Base-by-base conservation (phyloP, 2,888 invertebrate genomes). In the Scelioninae gen. 1 region DNA sequence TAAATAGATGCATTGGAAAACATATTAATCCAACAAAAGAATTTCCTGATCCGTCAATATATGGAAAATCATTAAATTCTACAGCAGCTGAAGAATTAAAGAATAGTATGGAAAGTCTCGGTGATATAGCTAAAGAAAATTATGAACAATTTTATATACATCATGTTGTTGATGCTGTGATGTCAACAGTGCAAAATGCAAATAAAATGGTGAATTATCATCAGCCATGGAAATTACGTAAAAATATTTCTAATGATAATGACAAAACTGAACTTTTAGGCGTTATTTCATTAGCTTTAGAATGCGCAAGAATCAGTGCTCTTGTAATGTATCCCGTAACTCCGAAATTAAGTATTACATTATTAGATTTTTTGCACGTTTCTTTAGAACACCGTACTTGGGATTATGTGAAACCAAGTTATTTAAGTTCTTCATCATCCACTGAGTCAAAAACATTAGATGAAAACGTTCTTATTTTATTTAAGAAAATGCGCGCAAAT, bases 161-260 rank as follows among this genome's bases (percentile, higher is more conserved):
- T 93, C 95, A 95, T 92, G 97, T 95, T 0, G 95, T 96, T 0
- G 97, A 98, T 90, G 93, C 94, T 0, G 94, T 97, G 0, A 95
- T 98, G 92, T 93, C 94, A 10, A 94, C 95, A 0, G 93, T 98
- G 10, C 96, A 96, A 88, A 93, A 94, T 32, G 95, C 97, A 15
- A 99, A 99, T 93, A 93, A 95, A 80, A 97, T 98, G 94, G 96
- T 99, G 88, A 96, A 98, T 89, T 93, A 95, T 4, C 94, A 95
- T 86, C 95, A 96, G 91, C 99, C 99, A 0, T 99, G 99, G 99
- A 94, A 95, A 85, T 93, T 99, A 78, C 94, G 94, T 68, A 96
- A 96, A 88, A 90, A 93, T 9, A 92, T 93, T 0, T 93, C 94
- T 51, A 89, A 92, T 29, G 58, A 51, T 5, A 84, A 89, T 11